Percentiles rank a stretch among this genome's conserved stretches.
Evolutionary conservation across 2,888 invertebrate genomes (phyloP).

Genomic region (Drosophila algonquin): DNA sequence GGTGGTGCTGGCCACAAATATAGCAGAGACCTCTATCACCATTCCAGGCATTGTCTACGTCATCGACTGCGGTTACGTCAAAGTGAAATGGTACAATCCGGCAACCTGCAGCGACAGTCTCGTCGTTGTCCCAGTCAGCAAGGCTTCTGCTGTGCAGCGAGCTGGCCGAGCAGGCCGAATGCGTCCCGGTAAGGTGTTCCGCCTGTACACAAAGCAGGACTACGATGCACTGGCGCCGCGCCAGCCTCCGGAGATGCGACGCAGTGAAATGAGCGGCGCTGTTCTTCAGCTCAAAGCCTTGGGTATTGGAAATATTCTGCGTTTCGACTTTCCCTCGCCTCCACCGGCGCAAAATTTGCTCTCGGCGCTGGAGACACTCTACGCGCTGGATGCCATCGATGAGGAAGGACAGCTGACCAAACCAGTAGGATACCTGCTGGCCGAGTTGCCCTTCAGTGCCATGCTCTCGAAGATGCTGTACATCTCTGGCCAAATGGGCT

Average conservation of each 20-base stretch:
- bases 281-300: constrained; percentile 96
- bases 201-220: constrained; percentile 91
- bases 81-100: constrained; percentile 94
- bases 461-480: constrained; percentile 94
- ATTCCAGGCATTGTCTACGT: constrained; percentile 97
- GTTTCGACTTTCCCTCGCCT: constrained; percentile 96
- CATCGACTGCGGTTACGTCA: constrained; percentile 98
- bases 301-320: constrained; percentile 95
- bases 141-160: constrained; percentile 95
- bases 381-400: constrained; percentile 93
- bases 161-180: constrained; percentile 96
- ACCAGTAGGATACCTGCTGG: constrained; percentile 92
- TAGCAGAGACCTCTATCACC: constrained; percentile 98
- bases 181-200: constrained; percentile 92
- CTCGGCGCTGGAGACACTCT: constrained; percentile 93
- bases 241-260: constrained; percentile 96
- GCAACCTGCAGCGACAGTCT: constrained; percentile 92
- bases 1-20: constrained; percentile 96
- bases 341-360: constrained; percentile 95
- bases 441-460: constrained; percentile 95
- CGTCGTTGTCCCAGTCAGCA: constrained; percentile 92
- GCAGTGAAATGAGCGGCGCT: constrained; percentile 93
- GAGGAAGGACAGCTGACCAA: constrained; percentile 90
- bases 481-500: constrained; percentile 93
- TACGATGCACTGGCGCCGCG: constrained; percentile 88